Base-by-base conservation (phyloP, 2,113 vertebrate species). In the Dromiciops gliroides region DNA sequence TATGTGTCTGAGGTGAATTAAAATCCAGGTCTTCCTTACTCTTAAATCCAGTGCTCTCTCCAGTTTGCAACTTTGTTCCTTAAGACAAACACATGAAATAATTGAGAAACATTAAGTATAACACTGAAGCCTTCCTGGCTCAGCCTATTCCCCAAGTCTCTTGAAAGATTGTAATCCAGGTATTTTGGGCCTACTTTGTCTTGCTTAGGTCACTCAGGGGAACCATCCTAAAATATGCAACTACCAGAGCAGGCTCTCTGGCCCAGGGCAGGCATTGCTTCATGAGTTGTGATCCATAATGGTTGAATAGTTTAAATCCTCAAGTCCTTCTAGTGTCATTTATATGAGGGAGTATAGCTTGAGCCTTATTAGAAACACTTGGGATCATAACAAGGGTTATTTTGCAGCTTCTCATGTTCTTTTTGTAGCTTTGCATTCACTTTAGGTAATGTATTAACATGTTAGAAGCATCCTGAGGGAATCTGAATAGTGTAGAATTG, bases 301-400 rank as follows among this genome's bases (percentile, higher is more conserved):
- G 94, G 93, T 14, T 95, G 96, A 95, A 31, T 91, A 90, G 51
- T 56, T 97, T 88, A 93, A 95, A 93, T 92, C 96, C 94, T 96
- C 90, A 89, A 11, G 14, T 56, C 0, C 0, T 49, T 44, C 88
- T 90, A 47, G 92, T 94, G 26, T 95, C 91, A 56, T 93, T 53
- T 83, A 51, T 93, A 90, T 93, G 93, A 91, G 94, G 91, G 56
- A 9, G 23, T 89, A 94, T 94, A 93, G 92, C 94, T 44, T 50
- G 95, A 97, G 92, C 89, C 47, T 48, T 75, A 53, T 50, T 93
- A 92, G 96, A 90, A 97, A 91, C 60, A 67, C 90, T 96, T 48
- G 75, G 95, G 93, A 92, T 89, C 90, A 90, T 92, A 94, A 91
- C 88, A 3, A 93, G 93, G 91, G 51, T 88, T 91, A 92, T 91